These are phyloP conservation scores for Periplaneta americana DNA, from an alignment of 1,140 invertebrate species.

Conservation along the genomic window DNA sequence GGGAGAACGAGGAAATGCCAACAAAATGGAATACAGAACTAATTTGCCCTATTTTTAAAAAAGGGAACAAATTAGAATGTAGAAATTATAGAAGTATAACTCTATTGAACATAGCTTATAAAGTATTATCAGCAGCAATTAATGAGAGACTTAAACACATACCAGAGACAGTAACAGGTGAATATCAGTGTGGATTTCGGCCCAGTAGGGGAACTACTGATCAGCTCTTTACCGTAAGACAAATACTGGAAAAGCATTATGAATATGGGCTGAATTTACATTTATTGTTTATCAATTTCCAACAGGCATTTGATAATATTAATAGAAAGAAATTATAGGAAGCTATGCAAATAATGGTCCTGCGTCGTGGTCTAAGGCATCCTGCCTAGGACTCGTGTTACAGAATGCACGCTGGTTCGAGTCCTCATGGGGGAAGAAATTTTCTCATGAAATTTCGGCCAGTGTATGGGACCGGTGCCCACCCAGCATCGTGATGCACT, in stretches of 20 bases:
- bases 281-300: constrained; percentile 8
- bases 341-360: neutral
- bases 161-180: constrained; percentile 14
- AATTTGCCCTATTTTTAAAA: constrained; percentile 22
- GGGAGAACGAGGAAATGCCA: no score
- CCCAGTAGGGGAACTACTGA: constrained; percentile 15
- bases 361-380: no score
- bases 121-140: constrained; percentile 14
- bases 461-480: no score
- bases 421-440: no score
- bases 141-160: constrained; percentile 5
- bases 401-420: no score
- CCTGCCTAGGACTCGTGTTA: no score
- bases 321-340: constrained; percentile 12
- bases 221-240: constrained; percentile 23
- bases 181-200: constrained; percentile 20
- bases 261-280: constrained; percentile 8
- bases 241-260: constrained; percentile 19
- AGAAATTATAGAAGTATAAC: constrained; percentile 15
- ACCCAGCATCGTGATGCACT: no score
- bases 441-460: no score
- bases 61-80: constrained; percentile 16
- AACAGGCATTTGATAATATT: constrained; percentile 20
- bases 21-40: constrained; percentile 24
- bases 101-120: constrained; percentile 17